These are phyloP conservation scores for Pampusana beccarii DNA, from an alignment of 2,113 vertebrate genomes.

Conservation along the genomic window DNA sequence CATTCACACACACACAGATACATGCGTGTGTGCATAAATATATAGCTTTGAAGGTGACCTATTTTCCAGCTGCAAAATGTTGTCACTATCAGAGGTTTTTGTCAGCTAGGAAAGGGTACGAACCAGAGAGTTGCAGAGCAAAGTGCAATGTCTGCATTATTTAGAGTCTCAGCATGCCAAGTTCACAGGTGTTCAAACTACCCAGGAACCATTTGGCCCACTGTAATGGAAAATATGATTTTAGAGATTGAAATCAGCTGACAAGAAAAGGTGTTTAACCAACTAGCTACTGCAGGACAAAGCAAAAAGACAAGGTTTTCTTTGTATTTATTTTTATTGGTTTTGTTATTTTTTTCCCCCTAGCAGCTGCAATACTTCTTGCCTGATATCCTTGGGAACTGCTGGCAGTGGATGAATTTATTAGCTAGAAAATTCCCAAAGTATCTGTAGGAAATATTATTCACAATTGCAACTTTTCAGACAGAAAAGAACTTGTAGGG, in stretches of 20 bases:
- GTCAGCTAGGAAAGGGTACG: slow-evolving; percentile 1
- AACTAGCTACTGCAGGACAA: background rate
- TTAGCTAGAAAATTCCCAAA: background rate
- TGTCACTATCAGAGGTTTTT: background rate
- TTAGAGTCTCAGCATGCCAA: background rate
- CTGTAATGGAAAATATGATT: slow-evolving; percentile 17
- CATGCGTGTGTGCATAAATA: background rate
- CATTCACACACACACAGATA: background rate
- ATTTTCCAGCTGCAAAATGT: slow-evolving; percentile 41
- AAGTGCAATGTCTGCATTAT: slow-evolving; percentile 41
- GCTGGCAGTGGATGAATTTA: background rate
- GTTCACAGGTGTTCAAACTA: slow-evolving; percentile 57
- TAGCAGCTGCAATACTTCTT: background rate
- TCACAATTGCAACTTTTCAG: background rate
- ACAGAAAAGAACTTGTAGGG: background rate
- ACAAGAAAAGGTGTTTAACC: background rate
- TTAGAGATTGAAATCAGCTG: slow-evolving; percentile 10
- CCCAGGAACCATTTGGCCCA: slow-evolving; percentile 21
- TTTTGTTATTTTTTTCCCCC: background rate
- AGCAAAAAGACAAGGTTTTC: background rate
- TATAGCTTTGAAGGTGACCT: background rate
- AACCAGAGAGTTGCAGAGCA: background rate
- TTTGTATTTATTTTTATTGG: background rate
- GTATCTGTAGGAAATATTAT: background rate
- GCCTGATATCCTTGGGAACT: background rate